phyloP scores from a whole-genome alignment of 2,113 vertebrate genomes.

The Nipponia nippon region DNA sequence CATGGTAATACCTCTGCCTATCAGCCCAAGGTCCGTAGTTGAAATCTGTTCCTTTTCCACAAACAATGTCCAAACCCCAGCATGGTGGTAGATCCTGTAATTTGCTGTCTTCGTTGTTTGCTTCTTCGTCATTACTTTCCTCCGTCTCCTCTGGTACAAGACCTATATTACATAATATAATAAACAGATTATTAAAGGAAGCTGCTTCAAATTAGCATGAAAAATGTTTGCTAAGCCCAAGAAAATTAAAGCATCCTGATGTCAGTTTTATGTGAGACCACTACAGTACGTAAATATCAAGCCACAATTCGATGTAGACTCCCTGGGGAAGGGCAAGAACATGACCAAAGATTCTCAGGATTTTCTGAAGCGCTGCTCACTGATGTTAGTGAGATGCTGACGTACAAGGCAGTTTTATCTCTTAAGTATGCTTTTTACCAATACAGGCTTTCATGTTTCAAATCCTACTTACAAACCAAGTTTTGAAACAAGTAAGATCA shows the following conservation, averaged over 20 bases:
- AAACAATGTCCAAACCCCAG: conserved; percentile 97
- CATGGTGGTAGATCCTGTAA: conserved; percentile 95
- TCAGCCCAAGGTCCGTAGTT: conserved; percentile 99
- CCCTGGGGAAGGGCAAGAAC: background rate
- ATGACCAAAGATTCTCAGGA: background rate
- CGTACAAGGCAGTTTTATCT: background rate
- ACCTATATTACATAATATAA: conserved; percentile 72
- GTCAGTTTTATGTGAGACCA: background rate
- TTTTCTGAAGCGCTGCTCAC: background rate
- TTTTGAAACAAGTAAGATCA: background rate
- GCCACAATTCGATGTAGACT: background rate
- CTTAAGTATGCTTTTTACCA: background rate
- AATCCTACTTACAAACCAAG: background rate
- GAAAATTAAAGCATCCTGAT: background rate
- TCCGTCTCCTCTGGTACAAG: conserved; percentile 89
- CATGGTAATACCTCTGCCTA: conserved; percentile 84
- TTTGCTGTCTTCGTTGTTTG: conserved; percentile 85
- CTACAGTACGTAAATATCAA: background rate
- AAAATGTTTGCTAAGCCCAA: background rate
- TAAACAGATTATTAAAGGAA: background rate
- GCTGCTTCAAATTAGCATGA: conserved; percentile 3
- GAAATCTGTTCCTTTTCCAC: conserved; percentile 98
- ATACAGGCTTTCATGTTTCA: background rate
- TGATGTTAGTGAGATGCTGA: background rate
- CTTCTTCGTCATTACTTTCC: conserved; percentile 83